Conservation (phyloP, 2,888 invertebrate species). For the Zaprionus bogoriensis region DNA sequence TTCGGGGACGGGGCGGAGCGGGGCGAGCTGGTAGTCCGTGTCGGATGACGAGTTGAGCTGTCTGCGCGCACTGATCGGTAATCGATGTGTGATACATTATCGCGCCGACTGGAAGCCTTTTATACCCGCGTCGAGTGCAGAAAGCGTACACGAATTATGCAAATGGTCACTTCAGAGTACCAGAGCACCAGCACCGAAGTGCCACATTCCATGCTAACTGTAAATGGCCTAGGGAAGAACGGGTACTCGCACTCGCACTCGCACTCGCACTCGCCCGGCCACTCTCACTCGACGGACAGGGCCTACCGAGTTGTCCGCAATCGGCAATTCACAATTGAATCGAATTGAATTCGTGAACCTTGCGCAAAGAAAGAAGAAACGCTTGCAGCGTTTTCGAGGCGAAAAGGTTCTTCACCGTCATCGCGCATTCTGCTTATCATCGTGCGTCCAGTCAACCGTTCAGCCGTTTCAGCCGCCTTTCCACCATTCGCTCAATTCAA, state of each 20-base stretch:
- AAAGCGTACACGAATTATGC: constrained; percentile 42
- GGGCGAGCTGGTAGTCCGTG: neutral
- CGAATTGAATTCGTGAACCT: constrained; percentile 51
- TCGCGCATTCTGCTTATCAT: constrained; percentile 67
- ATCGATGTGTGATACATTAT: constrained; percentile 74
- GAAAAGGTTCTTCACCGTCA: constrained; percentile 58
- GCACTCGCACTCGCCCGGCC: neutral
- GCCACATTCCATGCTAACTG: constrained; percentile 47
- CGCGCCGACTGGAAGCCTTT: constrained; percentile 55
- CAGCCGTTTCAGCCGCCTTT: too few relatives aligned
- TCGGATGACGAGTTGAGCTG: constrained; percentile 2
- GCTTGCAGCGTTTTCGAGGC: constrained; percentile 66
- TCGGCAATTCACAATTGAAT: constrained; percentile 40
- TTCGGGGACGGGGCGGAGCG: constrained; percentile 1
- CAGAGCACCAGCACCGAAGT: too few relatives aligned
- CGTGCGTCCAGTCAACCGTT: constrained; percentile 37
- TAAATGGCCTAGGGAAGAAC: constrained; percentile 40
- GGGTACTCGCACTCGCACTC: neutral
- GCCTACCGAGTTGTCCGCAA: constrained; percentile 11
- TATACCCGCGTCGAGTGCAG: constrained; percentile 59
- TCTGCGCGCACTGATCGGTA: constrained; percentile 67
- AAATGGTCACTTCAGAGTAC: constrained; percentile 44
- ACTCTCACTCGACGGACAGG: constrained; percentile 4
- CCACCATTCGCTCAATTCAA: too few relatives aligned
- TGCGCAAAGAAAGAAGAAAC: constrained; percentile 30